These are phyloP conservation scores for Amblyjoppa fuscipennis DNA, from an alignment of 2,888 invertebrate species.

Conservation along the genomic window DNA sequence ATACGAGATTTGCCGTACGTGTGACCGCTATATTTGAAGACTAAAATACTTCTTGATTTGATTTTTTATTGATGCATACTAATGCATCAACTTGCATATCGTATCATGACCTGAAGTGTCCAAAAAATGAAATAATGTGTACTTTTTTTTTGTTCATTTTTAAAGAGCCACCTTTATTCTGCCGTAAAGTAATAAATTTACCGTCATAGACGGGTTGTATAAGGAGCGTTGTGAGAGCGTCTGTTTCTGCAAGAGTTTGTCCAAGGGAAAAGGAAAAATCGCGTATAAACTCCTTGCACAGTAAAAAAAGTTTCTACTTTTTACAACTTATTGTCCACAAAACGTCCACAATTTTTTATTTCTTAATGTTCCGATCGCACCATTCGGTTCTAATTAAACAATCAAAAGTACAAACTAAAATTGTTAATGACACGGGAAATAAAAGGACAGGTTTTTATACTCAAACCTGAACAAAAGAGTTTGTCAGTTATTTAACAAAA, in stretches of 20 bases:
- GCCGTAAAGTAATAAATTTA: neutral
- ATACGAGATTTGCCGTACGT: neutral
- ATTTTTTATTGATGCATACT: neutral
- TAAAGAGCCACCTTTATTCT: neutral
- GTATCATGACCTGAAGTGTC: neutral
- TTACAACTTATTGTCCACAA: too few relatives aligned
- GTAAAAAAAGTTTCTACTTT: too few relatives aligned
- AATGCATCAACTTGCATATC: neutral
- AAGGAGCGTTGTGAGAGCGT: conserved; percentile 7
- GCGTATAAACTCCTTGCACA: conserved; percentile 56
- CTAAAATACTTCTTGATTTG: neutral
- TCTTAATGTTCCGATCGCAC: too few relatives aligned
- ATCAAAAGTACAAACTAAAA: too few relatives aligned
- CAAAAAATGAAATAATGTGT: neutral
- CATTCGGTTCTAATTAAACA: too few relatives aligned
- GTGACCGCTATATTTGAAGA: neutral
- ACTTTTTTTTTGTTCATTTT: neutral
- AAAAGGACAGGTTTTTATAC: too few relatives aligned
- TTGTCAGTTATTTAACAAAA: too few relatives aligned
- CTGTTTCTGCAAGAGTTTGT: conserved; percentile 55
- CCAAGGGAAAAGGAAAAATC: conserved; percentile 48
- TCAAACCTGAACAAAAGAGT: too few relatives aligned
- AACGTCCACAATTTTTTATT: too few relatives aligned
- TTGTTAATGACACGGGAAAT: too few relatives aligned
- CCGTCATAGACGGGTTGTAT: neutral